Evolutionary conservation across 1,140 invertebrate species (phyloP).

Genomic region (Medauroidea extradentata): DNA sequence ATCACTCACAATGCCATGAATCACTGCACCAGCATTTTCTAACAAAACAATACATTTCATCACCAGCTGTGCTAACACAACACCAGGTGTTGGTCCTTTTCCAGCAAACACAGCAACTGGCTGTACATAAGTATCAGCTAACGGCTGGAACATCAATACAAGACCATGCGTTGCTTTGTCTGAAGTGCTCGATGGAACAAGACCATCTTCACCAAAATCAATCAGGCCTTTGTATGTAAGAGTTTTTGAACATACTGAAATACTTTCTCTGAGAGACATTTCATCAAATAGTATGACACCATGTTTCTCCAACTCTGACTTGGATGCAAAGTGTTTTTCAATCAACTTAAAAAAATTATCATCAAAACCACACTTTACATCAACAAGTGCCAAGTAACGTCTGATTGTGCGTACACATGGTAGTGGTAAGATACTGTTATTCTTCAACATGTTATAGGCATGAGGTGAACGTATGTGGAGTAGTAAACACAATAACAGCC

Average conservation of each 20-base stretch:
- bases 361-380: slow-evolving; percentile 20
- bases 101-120: slow-evolving; percentile 22
- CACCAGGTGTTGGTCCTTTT: slow-evolving; percentile 16
- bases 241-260: slow-evolving; percentile 11
- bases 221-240: slow-evolving; percentile 13
- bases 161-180: slow-evolving; percentile 23
- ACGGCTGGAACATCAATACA: slow-evolving; percentile 20
- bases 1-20: no score
- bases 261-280: slow-evolving; percentile 19
- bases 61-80: slow-evolving; percentile 19
- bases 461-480: slow-evolving; percentile 17
- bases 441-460: slow-evolving; percentile 12
- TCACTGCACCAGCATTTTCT: no score
- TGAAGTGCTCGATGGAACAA: background rate
- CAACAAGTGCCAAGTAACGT: slow-evolving; percentile 16
- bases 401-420: slow-evolving; percentile 15
- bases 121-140: slow-evolving; percentile 15
- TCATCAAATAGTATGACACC: slow-evolving; percentile 22
- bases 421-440: slow-evolving; percentile 13
- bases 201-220: slow-evolving; percentile 18
- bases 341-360: slow-evolving; percentile 20
- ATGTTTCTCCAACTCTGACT: slow-evolving; percentile 18
- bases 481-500: slow-evolving; percentile 18
- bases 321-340: slow-evolving; percentile 9
- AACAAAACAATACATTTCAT: slow-evolving; percentile 22